These are phyloP conservation scores for Bergia puertoricense DNA, from an alignment of 92 coral and sea anemone species.

Conservation along the genomic window DNA sequence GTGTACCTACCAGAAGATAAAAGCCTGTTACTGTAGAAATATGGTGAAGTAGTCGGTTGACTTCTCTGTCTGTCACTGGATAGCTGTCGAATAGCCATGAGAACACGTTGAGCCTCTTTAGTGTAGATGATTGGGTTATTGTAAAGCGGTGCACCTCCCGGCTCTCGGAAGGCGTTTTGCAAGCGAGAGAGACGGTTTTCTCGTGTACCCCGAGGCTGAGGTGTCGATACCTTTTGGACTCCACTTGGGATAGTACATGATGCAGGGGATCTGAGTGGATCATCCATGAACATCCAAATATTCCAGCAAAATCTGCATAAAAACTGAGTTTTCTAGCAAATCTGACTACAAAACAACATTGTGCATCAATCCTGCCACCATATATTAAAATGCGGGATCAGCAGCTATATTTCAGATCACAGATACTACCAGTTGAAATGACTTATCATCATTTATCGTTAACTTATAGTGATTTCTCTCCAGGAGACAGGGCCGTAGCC, in stretches of 20 bases:
- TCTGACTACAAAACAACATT: too few species aligned
- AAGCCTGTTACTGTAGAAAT: background rate
- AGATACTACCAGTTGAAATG: too few species aligned
- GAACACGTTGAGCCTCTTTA: constrained; percentile 76
- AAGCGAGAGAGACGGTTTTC: constrained; percentile 5
- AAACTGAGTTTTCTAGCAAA: too few species aligned
- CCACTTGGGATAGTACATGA: background rate
- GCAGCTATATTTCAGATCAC: too few species aligned
- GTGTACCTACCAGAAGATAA: constrained; percentile 1
- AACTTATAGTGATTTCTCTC: too few species aligned
- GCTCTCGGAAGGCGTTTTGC: constrained; percentile 6
- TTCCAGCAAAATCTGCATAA: too few species aligned
- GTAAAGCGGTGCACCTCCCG: background rate
- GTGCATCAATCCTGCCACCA: too few species aligned
- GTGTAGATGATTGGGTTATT: constrained; percentile 55
- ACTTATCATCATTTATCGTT: too few species aligned
- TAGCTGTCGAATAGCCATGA: constrained; percentile 64
- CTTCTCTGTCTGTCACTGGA: background rate
- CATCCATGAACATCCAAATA: constrained; percentile 2
- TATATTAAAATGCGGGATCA: too few species aligned
- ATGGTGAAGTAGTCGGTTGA: constrained; percentile 4
- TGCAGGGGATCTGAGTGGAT: background rate
- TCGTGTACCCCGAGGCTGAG: background rate
- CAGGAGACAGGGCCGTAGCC: too few species aligned
- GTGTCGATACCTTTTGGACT: background rate